These are phyloP conservation scores for Pocillopora grandis DNA, from an alignment of 92 coral and sea anemone species.

Conservation along the genomic window DNA sequence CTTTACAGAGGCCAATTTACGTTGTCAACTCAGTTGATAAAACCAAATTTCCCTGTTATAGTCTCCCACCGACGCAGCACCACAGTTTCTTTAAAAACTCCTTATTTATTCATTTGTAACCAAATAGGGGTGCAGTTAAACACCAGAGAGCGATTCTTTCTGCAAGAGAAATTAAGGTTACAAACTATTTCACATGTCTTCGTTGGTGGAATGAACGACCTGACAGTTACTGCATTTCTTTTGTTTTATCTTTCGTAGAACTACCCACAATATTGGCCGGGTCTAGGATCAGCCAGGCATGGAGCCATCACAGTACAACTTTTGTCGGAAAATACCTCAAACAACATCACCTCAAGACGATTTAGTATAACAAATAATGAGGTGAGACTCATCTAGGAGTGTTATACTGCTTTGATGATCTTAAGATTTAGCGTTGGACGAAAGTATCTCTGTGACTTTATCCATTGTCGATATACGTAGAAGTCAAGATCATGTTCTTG, in stretches of 20 bases:
- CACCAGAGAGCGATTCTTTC: too few relatives aligned
- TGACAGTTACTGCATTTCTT: not conserved
- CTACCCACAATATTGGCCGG: conserved; percentile 59
- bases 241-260: conserved; percentile 5
- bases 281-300: conserved; percentile 22
- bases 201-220: too few relatives aligned
- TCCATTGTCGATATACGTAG: too few relatives aligned
- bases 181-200: not conserved
- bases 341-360: not conserved
- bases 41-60: too few relatives aligned
- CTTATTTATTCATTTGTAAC: too few relatives aligned
- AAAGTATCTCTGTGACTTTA: not conserved
- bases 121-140: too few relatives aligned
- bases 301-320: conserved; percentile 36
- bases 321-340: not conserved
- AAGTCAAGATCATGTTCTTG: too few relatives aligned
- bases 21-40: too few relatives aligned
- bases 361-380: not conserved
- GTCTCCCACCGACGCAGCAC: too few relatives aligned
- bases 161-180: too few relatives aligned
- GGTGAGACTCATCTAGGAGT: not conserved
- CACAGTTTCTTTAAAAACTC: too few relatives aligned
- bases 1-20: too few relatives aligned
- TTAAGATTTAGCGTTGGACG: not conserved
- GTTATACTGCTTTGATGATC: not conserved